Percentiles rank a stretch among this genome's conserved stretches.
phyloP scores from a whole-genome alignment of 2,113 vertebrate species.

The rat (Rattus norvegicus) region GRCr8 NC_086023.1:123609001-123609500 shows the following conservation, averaged over 20 bases:
- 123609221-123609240: background rate
- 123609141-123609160: background rate
- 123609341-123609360: slow-evolving; percentile 35
- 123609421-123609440: background rate
- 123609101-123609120: background rate
- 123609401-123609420: background rate
- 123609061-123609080: background rate
- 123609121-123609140: background rate
- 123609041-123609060: background rate
- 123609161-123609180: background rate
- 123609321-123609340: slow-evolving; percentile 50
- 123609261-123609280: slow-evolving; percentile 4
- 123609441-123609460: slow-evolving; percentile 53
- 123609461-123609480: slow-evolving; percentile 14
- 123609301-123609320: slow-evolving; percentile 19
- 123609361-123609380: slow-evolving; percentile 15
- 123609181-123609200: background rate
- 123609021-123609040: background rate
- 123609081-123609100: background rate
- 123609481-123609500: background rate
- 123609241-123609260: background rate
- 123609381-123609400: background rate
- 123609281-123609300: background rate
- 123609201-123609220: slow-evolving; percentile 5
- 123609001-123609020: slow-evolving; percentile 20